A percentile compares a stretch with the other conserved stretches of the same genome.
Evolutionary conservation across 2,888 invertebrate species (phyloP).

Genomic region (Orthosia incerta): DNA sequence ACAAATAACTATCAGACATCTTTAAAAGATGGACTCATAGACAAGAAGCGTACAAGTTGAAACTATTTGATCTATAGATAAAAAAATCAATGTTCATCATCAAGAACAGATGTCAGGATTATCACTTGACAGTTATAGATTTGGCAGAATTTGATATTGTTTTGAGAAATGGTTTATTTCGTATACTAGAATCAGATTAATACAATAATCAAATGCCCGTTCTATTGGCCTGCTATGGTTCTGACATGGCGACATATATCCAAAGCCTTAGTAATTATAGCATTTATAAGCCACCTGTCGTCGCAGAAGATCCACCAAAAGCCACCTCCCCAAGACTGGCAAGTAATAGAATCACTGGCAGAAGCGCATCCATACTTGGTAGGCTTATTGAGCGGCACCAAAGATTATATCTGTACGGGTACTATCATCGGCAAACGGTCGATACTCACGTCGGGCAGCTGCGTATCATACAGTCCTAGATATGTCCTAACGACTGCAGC

Average conservation of each 20-base stretch:
- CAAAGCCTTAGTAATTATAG: constrained; percentile 57
- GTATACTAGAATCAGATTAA: constrained; percentile 22
- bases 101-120: constrained; percentile 22
- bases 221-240: constrained; percentile 70
- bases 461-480: constrained; percentile 70
- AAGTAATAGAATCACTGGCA: constrained; percentile 75
- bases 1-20: not conserved
- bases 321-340: constrained; percentile 68
- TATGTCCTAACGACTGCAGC: constrained; percentile 77
- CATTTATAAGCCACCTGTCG: constrained; percentile 17
- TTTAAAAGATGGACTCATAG: not conserved
- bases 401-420: constrained; percentile 79
- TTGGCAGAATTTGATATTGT: constrained; percentile 40
- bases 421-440: constrained; percentile 74
- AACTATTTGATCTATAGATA: not conserved
- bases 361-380: constrained; percentile 81
- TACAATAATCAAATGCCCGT: constrained; percentile 61
- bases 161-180: constrained; percentile 53
- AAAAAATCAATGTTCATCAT: constrained; percentile 2
- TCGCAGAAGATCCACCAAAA: not conserved
- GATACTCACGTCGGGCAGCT: constrained; percentile 81
- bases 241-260: constrained; percentile 65
- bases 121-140: constrained; percentile 40
- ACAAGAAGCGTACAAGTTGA: not conserved
- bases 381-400: constrained; percentile 73